These are phyloP conservation scores for Zapus hudsonius DNA, from an alignment of 2,113 vertebrate species.

Conservation along the genomic window DNA sequence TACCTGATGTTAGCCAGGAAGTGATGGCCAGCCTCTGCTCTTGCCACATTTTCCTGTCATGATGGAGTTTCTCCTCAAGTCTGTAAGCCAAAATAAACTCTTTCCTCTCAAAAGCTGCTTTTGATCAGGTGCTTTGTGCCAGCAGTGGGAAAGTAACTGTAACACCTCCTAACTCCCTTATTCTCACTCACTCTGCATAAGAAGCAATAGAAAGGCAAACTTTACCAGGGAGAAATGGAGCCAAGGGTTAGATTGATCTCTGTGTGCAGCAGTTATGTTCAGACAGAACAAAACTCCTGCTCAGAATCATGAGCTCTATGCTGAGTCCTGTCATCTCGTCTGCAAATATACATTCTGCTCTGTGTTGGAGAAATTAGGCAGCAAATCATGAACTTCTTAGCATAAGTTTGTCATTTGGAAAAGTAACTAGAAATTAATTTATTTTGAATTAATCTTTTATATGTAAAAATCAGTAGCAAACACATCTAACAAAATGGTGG, in stretches of 20 bases:
- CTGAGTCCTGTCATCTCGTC: not conserved
- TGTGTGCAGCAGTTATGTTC: not conserved
- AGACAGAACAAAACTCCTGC: not conserved
- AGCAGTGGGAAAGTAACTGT: too few species aligned
- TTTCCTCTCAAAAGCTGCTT: too few species aligned
- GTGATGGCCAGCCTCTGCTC: too few species aligned
- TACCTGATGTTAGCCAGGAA: too few species aligned
- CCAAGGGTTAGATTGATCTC: not conserved
- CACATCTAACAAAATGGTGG: too few species aligned
- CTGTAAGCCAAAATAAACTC: too few species aligned
- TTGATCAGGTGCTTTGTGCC: too few species aligned
- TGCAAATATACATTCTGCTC: not conserved
- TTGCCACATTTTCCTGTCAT: too few species aligned
- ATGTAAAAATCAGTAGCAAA: too few species aligned
- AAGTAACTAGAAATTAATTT: not conserved
- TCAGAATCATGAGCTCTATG: too few species aligned
- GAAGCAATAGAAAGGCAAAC: not conserved
- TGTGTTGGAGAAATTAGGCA: not conserved
- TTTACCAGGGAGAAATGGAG: not conserved
- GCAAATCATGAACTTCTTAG: not conserved
- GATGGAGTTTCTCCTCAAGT: too few species aligned
- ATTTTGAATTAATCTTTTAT: too few species aligned
- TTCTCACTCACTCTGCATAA: not conserved
- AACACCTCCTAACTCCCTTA: not conserved
- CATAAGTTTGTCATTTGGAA: not conserved